Conservation (phyloP, 2,888 invertebrate species). For the Tenthredo livida region DNA sequence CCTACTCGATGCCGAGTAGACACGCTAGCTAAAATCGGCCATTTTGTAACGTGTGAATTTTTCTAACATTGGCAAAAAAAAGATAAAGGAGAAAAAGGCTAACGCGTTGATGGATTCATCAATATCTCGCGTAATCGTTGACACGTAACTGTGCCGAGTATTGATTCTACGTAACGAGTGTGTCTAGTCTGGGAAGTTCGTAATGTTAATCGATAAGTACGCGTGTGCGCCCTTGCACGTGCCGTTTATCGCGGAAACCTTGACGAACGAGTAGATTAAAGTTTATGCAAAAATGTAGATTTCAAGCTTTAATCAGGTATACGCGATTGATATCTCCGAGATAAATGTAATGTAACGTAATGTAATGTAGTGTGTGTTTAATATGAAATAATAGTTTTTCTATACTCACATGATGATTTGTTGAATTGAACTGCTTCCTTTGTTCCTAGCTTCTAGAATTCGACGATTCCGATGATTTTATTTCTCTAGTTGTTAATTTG, state of each 20-base stretch:
- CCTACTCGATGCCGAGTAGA: neutral
- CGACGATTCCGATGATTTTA: constrained; percentile 55
- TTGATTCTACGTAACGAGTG: neutral
- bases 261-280: neutral
- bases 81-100: neutral
- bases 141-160: neutral
- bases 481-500: neutral
- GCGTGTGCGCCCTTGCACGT: constrained; percentile 63
- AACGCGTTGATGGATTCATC: neutral
- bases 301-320: no score
- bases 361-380: no score
- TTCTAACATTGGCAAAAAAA: neutral
- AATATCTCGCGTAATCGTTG: neutral
- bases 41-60: constrained; percentile 28
- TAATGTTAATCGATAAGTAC: constrained; percentile 58
- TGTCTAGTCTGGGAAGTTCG: neutral
- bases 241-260: neutral
- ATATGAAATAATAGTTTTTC: neutral
- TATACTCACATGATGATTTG: constrained; percentile 68
- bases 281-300: no score
- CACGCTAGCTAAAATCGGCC: constrained; percentile 18
- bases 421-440: constrained; percentile 61
- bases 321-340: no score
- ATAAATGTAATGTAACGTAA: no score
- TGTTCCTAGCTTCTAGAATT: constrained; percentile 61